Evolutionary conservation across 1,140 invertebrate genomes (phyloP).

Genomic region (Drosophila sp.): DNA sequence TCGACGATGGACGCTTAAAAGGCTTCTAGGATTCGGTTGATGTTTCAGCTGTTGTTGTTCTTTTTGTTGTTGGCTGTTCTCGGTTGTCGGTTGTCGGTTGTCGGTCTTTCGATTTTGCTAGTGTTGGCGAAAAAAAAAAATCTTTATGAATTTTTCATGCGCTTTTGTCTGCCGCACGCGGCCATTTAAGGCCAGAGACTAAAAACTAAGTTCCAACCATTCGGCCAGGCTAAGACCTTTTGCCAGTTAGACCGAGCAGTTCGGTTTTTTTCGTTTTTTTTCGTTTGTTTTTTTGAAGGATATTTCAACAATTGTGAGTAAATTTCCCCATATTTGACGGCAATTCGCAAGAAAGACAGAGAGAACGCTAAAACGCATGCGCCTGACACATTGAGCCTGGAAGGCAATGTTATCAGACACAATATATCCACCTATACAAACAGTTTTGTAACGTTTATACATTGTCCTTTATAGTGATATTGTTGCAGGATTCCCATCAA

Average conservation of each 20-base stretch:
- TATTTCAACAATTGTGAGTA: background rate
- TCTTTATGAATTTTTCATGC: constrained; percentile 76
- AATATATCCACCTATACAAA: constrained; percentile 11
- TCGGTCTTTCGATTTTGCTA: constrained; percentile 22
- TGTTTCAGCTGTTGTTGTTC: constrained; percentile 44
- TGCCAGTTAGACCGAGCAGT: constrained; percentile 57
- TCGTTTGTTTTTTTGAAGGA: constrained; percentile 2
- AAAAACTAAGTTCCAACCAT: constrained; percentile 50
- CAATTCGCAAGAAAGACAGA: background rate
- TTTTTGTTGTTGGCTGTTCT: constrained; percentile 18
- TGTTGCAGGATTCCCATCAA: background rate
- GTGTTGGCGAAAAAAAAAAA: constrained; percentile 32
- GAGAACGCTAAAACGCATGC: constrained; percentile 26
- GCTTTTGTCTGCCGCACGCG: constrained; percentile 79
- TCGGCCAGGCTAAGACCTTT: constrained; percentile 49
- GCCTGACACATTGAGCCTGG: constrained; percentile 25
- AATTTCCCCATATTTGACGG: constrained; percentile 55
- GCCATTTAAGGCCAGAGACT: constrained; percentile 75
- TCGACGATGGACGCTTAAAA: constrained; percentile 53
- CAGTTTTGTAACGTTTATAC: constrained; percentile 30
- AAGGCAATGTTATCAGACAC: constrained; percentile 58
- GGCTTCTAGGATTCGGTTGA: constrained; percentile 42
- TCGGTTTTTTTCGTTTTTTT: background rate
- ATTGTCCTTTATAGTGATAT: background rate
- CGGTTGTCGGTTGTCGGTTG: constrained; percentile 14